Conservation (phyloP, 1,140 invertebrate species). For the Archegozetes longisetosus region DNA sequence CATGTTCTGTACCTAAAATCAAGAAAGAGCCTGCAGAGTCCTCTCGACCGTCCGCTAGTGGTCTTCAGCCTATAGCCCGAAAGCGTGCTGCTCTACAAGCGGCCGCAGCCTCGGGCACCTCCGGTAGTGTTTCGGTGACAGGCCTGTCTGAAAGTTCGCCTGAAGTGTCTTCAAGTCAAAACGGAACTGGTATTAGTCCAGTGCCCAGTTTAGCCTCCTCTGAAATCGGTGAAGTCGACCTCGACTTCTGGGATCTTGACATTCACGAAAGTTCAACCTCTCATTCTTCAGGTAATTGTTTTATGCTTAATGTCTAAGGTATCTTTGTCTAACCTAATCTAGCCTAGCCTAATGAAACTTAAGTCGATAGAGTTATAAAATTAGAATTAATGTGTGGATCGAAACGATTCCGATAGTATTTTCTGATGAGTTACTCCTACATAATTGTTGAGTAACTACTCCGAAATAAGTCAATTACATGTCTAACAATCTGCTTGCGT, state of each 20-base stretch:
- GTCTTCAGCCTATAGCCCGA: constrained; percentile 5
- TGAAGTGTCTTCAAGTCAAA: constrained; percentile 45
- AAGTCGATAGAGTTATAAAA: no score
- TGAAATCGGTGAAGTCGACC: constrained; percentile 47
- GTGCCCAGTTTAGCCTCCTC: constrained; percentile 32
- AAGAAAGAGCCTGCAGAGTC: constrained; percentile 7
- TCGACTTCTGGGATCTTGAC: constrained; percentile 62
- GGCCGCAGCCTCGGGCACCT: not conserved
- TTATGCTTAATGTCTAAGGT: no score
- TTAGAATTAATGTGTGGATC: no score
- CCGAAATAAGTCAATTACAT: no score
- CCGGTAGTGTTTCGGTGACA: constrained; percentile 26
- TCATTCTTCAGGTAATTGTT: constrained; percentile 21
- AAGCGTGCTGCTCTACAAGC: constrained; percentile 16
- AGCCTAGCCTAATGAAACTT: no score
- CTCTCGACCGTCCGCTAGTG: not conserved
- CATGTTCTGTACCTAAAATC: not conserved
- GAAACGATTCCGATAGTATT: no score
- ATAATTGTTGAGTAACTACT: no score
- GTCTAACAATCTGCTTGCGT: no score
- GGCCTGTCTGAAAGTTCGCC: constrained; percentile 47
- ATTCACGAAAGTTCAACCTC: constrained; percentile 23
- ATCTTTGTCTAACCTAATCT: no score
- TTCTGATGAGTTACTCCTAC: no score
- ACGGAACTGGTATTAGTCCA: constrained; percentile 20